phyloP scores from a whole-genome alignment of 2,113 vertebrate genomes.

The Cinclus cinclus region DNA sequence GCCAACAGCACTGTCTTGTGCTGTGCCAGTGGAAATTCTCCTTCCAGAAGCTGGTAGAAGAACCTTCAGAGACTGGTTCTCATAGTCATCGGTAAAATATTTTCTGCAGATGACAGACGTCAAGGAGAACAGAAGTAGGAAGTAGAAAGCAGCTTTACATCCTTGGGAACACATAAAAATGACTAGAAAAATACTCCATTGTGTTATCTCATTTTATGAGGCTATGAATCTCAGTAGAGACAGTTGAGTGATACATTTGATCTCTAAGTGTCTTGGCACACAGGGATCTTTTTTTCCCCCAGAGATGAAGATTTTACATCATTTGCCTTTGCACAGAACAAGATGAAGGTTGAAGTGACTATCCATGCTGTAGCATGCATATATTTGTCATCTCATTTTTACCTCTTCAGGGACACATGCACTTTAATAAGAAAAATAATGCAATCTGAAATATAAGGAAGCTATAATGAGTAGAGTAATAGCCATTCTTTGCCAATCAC shows the following conservation, averaged over 20 bases:
- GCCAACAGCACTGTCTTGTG: accelerated
- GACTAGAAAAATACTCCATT: not conserved
- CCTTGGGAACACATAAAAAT: not conserved
- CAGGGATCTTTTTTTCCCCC: not conserved
- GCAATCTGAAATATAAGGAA: not conserved
- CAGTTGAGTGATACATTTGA: not conserved
- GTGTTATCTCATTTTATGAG: not conserved
- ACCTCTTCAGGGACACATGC: not conserved
- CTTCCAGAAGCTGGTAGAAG: not conserved
- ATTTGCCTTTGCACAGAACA: not conserved
- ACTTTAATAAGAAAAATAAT: not conserved
- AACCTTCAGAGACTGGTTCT: not conserved
- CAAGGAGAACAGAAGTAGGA: not conserved
- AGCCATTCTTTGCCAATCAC: not conserved
- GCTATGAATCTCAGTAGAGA: not conserved
- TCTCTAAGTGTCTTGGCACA: not conserved
- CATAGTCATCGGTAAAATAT: not conserved
- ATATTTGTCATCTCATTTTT: not conserved
- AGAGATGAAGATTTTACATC: not conserved
- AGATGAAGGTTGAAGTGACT: not conserved
- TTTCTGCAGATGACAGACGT: not conserved
- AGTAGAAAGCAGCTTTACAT: not conserved
- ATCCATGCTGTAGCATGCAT: not conserved
- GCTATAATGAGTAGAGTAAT: not conserved
- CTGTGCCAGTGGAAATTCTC: not conserved